phyloP scores from a whole-genome alignment of 92 coral and sea anemone genomes.

The Virgularia gustaviana region DNA sequence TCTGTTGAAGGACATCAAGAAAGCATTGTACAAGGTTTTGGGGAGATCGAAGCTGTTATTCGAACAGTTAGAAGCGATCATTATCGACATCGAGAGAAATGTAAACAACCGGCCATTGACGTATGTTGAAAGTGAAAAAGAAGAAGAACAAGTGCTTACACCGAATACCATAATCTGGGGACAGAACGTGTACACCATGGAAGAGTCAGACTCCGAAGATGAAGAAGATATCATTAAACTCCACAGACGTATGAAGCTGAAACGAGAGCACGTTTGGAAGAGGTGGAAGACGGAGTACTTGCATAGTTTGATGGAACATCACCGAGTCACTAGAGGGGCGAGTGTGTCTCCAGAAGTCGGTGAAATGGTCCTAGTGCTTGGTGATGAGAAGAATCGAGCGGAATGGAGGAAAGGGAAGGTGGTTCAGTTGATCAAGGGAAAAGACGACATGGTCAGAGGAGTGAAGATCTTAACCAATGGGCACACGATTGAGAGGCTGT shows the following conservation, averaged over 20 bases:
- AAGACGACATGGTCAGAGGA: conserved; percentile 49
- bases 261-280: conserved; percentile 38
- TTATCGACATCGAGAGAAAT: conserved; percentile 55
- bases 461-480: conserved; percentile 14
- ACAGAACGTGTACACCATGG: conserved; percentile 20
- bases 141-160: conserved; percentile 54
- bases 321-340: conserved; percentile 1
- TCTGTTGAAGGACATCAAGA: conserved; percentile 53
- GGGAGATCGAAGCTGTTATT: conserved; percentile 37
- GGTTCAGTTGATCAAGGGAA: conserved; percentile 41
- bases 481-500: not conserved
- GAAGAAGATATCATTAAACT: conserved; percentile 22
- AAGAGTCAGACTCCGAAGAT: conserved; percentile 28
- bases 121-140: conserved; percentile 53
- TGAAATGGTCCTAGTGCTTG: conserved; percentile 53
- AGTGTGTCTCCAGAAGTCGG: conserved; percentile 45
- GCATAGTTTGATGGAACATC: conserved; percentile 56
- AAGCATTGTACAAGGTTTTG: conserved; percentile 54
- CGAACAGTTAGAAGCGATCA: conserved; percentile 51
- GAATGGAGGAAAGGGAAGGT: conserved; percentile 58
- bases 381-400: conserved; percentile 58
- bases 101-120: conserved; percentile 58
- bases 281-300: conserved; percentile 32
- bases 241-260: conserved; percentile 1
- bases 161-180: conserved; percentile 40